A percentile compares a stretch with the other conserved stretches of the same genome.
Evolutionary conservation across 2,113 vertebrate genomes (phyloP).

Genomic region (Vidua macroura): DNA sequence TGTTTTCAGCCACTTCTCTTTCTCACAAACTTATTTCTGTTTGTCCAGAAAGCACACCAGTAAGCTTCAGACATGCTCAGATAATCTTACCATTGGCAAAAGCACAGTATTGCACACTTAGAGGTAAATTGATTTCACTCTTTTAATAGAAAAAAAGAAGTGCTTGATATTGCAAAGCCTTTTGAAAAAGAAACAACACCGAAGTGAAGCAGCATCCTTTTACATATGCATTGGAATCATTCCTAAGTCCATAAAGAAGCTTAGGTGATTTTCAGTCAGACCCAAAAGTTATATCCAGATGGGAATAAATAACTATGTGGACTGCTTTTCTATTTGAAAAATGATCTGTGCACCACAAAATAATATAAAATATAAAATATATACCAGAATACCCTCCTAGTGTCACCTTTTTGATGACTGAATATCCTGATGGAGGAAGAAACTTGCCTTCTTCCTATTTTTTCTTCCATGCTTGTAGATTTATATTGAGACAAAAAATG

Average conservation of each 20-base stretch:
- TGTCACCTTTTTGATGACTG: background rate
- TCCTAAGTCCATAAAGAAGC: background rate
- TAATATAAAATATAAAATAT: background rate
- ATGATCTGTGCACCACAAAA: background rate
- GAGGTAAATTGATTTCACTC: constrained; percentile 27
- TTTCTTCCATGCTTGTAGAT: background rate
- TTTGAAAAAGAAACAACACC: background rate
- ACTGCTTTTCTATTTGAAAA: constrained; percentile 14
- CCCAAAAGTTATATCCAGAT: background rate
- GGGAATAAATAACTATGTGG: background rate
- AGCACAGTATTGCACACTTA: background rate
- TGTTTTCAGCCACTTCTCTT: background rate
- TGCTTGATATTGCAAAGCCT: background rate
- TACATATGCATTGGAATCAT: background rate
- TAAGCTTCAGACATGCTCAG: background rate
- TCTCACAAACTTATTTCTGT: background rate
- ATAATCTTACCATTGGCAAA: background rate
- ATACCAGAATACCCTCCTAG: background rate
- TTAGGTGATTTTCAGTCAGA: constrained; percentile 9
- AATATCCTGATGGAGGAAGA: background rate
- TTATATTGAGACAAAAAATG: background rate
- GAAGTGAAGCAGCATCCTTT: background rate
- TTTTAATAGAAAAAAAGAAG: constrained; percentile 18
- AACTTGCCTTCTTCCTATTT: background rate
- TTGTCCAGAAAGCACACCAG: background rate